Conservation (phyloP, 2,888 invertebrate genomes). For the Callinectes sapidus region DNA sequence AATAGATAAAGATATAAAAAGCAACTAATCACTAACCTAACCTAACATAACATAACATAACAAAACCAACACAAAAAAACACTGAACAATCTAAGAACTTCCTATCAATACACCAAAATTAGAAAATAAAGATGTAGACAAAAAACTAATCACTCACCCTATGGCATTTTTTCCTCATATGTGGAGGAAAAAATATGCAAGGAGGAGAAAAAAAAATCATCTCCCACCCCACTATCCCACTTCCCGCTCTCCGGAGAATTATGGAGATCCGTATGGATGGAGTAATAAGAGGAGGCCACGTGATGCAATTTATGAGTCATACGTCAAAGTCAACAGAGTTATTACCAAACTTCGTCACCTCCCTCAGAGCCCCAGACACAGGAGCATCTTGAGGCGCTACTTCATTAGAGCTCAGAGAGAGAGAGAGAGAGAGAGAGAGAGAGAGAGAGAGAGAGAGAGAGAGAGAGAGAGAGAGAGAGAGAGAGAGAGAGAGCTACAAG, state of each 20-base stretch:
- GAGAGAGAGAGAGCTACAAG: neutral
- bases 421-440: neutral
- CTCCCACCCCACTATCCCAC: neutral
- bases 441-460: neutral
- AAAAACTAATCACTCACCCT: neutral
- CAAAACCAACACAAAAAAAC: no score
- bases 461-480: slow-evolving; percentile 1
- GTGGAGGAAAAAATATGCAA: neutral
- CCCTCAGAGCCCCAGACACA: neutral
- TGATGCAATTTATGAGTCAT: neutral
- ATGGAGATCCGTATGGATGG: neutral
- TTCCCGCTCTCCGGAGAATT: neutral
- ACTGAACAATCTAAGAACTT: no score
- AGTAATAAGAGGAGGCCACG: neutral
- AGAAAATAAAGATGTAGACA: no score
- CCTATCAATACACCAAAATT: no score
- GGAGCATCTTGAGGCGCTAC: neutral
- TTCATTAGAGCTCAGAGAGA: neutral
- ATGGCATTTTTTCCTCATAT: neutral
- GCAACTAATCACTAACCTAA: neutral
- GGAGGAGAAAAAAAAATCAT: no score
- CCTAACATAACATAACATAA: no score
- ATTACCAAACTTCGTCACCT: neutral
- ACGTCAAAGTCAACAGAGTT: neutral
- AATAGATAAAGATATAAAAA: no score